Percentiles rank a stretch among this genome's conserved stretches.
phyloP scores from a whole-genome alignment of 2,888 invertebrate genomes.

The Nymphalis urticae region DNA sequence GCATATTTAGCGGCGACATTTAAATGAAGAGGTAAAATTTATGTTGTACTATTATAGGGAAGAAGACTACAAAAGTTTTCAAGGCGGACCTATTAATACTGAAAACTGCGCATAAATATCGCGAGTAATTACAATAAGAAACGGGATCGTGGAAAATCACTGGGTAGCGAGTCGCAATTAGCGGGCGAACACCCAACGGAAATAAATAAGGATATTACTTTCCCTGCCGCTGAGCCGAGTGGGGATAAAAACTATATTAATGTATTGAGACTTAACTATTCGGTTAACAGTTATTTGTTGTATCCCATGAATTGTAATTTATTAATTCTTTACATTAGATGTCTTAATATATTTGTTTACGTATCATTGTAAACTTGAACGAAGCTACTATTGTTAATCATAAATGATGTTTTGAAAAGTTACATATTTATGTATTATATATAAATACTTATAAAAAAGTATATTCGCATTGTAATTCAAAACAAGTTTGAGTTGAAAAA shows the following conservation, averaged over 20 bases:
- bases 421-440: too few relatives aligned
- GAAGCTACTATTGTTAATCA: too few relatives aligned
- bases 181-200: slow-evolving; percentile 75
- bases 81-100: slow-evolving; percentile 41
- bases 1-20: slow-evolving; percentile 31
- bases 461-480: too few relatives aligned
- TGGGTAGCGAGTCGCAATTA: slow-evolving; percentile 74
- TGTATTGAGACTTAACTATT: slow-evolving; percentile 47
- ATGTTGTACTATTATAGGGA: slow-evolving; percentile 35
- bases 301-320: slow-evolving; percentile 12
- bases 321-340: not conserved
- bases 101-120: slow-evolving; percentile 47
- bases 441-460: too few relatives aligned
- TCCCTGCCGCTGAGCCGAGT: slow-evolving; percentile 54
- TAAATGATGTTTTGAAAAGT: too few relatives aligned
- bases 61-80: slow-evolving; percentile 39
- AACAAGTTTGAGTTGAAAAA: too few relatives aligned
- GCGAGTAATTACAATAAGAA: slow-evolving; percentile 48
- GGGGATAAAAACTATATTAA: slow-evolving; percentile 67
- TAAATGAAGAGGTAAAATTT: slow-evolving; percentile 33
- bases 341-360: not conserved
- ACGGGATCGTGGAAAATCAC: slow-evolving; percentile 73
- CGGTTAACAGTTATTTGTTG: slow-evolving; percentile 33
- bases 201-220: slow-evolving; percentile 77
- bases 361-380: too few relatives aligned